These are phyloP conservation scores for Trichogramma dendrolimi DNA, from an alignment of 2,888 invertebrate genomes.

Conservation along the genomic window DNA sequence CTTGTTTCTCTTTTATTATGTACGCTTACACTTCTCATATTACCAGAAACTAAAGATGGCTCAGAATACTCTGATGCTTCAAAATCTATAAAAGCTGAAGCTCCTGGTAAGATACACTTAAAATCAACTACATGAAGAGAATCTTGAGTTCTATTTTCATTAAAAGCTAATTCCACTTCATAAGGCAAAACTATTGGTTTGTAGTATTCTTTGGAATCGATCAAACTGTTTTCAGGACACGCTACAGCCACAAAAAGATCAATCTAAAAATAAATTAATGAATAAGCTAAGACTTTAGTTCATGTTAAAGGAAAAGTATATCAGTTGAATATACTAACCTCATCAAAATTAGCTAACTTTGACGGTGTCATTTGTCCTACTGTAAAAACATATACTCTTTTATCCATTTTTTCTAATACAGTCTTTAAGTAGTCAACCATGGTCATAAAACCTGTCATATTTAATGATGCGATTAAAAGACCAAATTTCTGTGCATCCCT, in stretches of 20 bases:
- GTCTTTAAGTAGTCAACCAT: conserved; percentile 58
- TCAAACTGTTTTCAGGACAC: conserved; percentile 85
- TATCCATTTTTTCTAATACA: conserved; percentile 70
- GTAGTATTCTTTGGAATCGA: conserved; percentile 79
- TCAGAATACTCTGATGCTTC: conserved; percentile 36
- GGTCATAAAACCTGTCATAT: conserved; percentile 71
- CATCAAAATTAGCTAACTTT: conserved; percentile 92
- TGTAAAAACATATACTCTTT: conserved; percentile 85
- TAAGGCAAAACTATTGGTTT: conserved; percentile 87
- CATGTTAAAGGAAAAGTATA: no score
- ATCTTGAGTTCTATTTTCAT: conserved; percentile 57
- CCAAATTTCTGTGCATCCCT: conserved; percentile 86
- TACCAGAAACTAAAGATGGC: conserved; percentile 70
- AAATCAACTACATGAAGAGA: conserved; percentile 70
- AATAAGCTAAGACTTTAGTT: background rate
- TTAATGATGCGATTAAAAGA: conserved; percentile 86
- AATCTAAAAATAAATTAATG: conserved; percentile 58
- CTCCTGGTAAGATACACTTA: conserved; percentile 67
- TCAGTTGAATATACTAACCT: conserved; percentile 54
- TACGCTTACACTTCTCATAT: conserved; percentile 55
- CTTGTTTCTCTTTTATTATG: conserved; percentile 37
- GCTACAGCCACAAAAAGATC: conserved; percentile 89
- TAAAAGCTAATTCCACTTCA: conserved; percentile 83
- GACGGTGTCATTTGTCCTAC: conserved; percentile 93
- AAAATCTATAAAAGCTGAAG: conserved; percentile 54